Evolutionary conservation across 2,888 invertebrate genomes (phyloP).

Genomic region (Parapristionchus giblindavisi): DNA sequence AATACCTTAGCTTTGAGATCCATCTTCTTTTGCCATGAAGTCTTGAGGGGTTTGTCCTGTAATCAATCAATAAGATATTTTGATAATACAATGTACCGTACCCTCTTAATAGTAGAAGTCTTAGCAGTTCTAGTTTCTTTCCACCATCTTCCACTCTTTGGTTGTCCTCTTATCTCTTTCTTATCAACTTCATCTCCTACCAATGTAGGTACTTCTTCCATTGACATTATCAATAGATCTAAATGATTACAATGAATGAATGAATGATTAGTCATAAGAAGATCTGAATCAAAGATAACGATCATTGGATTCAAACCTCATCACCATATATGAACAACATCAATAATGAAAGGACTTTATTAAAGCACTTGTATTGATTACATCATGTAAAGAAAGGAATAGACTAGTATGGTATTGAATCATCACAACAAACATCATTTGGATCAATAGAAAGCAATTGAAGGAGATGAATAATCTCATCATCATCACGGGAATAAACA

Average conservation of each 20-base stretch:
- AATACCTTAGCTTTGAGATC: slow-evolving; percentile 27
- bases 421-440: no score
- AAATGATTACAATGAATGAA: not conserved
- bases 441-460: no score
- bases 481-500: no score
- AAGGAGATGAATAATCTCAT: no score
- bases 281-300: not conserved
- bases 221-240: not conserved
- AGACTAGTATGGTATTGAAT: no score
- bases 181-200: slow-evolving; percentile 22
- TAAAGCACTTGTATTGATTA: no score
- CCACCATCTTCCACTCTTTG: slow-evolving; percentile 38
- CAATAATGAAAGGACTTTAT: no score
- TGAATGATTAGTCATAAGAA: not conserved
- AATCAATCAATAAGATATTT: not conserved
- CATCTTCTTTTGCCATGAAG: slow-evolving; percentile 39
- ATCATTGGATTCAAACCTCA: not conserved
- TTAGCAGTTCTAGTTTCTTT: slow-evolving; percentile 30
- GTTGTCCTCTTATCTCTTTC: slow-evolving; percentile 12
- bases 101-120: slow-evolving; percentile 32
- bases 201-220: slow-evolving; percentile 26
- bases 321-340: no score
- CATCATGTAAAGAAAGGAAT: no score
- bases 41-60: slow-evolving; percentile 38
- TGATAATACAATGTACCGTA: not conserved